Conservation (phyloP, 1,140 invertebrate genomes). For the Cotesia typhae region DNA sequence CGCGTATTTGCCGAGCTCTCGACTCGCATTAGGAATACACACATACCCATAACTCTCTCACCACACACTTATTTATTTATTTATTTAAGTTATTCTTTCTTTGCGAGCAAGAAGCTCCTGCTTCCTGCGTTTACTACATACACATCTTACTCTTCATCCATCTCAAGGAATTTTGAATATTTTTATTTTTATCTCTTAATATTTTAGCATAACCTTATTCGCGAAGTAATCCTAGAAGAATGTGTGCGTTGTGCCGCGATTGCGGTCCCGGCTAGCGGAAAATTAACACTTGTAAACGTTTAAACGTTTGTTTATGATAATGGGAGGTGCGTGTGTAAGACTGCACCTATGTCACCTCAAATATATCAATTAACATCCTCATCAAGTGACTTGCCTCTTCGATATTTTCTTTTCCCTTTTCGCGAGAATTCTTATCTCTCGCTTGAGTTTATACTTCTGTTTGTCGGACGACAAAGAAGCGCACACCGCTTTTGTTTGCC, state of each 20-base stretch:
- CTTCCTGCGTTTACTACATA: not conserved
- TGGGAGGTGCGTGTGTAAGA: slow-evolving; percentile 35
- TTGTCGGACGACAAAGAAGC: not conserved
- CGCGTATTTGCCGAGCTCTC: slow-evolving; percentile 55
- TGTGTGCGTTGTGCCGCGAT: not conserved
- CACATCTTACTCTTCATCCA: not conserved
- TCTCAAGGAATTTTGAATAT: not conserved
- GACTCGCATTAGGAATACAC: slow-evolving; percentile 49
- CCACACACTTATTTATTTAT: slow-evolving; percentile 10
- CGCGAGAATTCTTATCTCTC: not conserved
- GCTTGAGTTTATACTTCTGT: too few species aligned
- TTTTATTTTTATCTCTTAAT: not conserved
- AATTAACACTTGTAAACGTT: slow-evolving; percentile 55
- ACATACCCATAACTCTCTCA: slow-evolving; percentile 13
- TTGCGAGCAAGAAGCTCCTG: not conserved
- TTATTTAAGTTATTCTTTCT: slow-evolving; percentile 22
- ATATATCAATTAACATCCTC: slow-evolving; percentile 61
- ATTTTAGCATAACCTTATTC: too few species aligned
- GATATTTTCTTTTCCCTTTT: slow-evolving; percentile 6
- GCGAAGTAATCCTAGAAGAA: too few species aligned
- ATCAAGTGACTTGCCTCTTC: slow-evolving; percentile 43
- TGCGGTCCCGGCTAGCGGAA: slow-evolving; percentile 40
- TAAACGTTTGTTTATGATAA: slow-evolving; percentile 57
- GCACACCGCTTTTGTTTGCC: slow-evolving; percentile 2
- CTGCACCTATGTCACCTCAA: slow-evolving; percentile 50